Evolutionary conservation across 1,140 invertebrate species (phyloP), one percentile per base, ranked within the genome.

Genomic region (Chrysopa pallens): DNA sequence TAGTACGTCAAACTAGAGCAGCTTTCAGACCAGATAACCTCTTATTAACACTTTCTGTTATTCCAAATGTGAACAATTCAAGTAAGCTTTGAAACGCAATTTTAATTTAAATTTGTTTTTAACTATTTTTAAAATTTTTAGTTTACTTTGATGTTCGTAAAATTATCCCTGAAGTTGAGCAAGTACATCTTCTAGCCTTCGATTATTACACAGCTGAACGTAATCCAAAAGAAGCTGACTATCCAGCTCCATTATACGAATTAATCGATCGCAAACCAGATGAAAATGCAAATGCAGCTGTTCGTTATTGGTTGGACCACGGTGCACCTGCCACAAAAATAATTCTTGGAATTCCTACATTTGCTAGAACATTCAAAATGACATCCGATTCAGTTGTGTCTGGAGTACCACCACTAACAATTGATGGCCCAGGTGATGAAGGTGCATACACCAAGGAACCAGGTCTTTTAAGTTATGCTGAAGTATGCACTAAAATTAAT

Each of bases 291-390:
- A 78, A 85, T 40, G 63, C 60, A 28, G 63, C 69, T 51, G 69
- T 79, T 0, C 67, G 59, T 36, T 70, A 69, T 55, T 78, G 78
- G 77, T 47, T 77, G 7, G 64, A 73, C 38, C 62, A 73, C 44
- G 76, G 78, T 40, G 74, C 74, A 2, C 72, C 76, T 14, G 70
- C 70, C 5, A 65, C 64, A 23, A 94, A 94, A 62, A 63, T 95
- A 1, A 72, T 91, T 8, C 54, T 94, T 1, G 89, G 79, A 6
- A 75, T 95, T 36, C 74, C 86, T 1, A 76, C 84, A 0, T 89
- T 76, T 50, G 90, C 75, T 0, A 77, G 84, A 35, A 78, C 79
- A 1, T 96, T 87, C 78, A 84, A 79, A 50, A 61, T 91, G 50
- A 74, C 78, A 44, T 59, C 72, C 15, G 75, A 80, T 23, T 76